Evolutionary conservation across 2,797 vertebrate species (phyloP).

Genomic region (Dendrocincla fuliginosa): DNA sequence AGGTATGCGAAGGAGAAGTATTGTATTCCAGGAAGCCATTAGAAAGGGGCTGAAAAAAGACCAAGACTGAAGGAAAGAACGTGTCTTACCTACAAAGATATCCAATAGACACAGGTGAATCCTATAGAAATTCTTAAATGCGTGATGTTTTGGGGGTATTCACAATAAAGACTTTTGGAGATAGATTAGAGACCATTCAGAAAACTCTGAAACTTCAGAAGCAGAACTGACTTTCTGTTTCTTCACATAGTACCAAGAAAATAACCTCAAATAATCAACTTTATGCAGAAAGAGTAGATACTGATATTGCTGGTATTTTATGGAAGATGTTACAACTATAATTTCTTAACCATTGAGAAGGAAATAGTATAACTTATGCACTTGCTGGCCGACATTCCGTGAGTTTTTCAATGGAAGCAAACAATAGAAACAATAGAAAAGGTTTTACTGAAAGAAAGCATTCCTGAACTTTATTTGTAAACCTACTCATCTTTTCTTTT

Average conservation of each 20-base stretch:
- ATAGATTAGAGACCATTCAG: not conserved
- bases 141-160: rapidly evolving
- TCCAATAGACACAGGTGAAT: not conserved
- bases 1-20: not conserved
- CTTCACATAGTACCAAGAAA: not conserved
- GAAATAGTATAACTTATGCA: not conserved
- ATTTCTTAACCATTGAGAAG: not conserved
- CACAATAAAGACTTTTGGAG: not conserved
- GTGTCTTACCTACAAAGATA: not conserved
- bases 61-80: not conserved
- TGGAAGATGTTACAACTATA: not conserved
- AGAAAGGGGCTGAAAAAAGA: not conserved
- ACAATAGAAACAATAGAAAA: not conserved
- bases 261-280: not conserved
- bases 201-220: not conserved
- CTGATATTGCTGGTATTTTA: not conserved
- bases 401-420: not conserved
- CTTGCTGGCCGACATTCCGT: not conserved
- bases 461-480: not conserved
- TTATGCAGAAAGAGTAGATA: not conserved
- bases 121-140: not conserved
- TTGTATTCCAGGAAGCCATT: not conserved
- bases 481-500: not conserved
- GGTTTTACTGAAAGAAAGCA: not conserved
- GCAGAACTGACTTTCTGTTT: not conserved